Conservation (phyloP, 2,888 invertebrate genomes). For the Spodoptera picta region DNA sequence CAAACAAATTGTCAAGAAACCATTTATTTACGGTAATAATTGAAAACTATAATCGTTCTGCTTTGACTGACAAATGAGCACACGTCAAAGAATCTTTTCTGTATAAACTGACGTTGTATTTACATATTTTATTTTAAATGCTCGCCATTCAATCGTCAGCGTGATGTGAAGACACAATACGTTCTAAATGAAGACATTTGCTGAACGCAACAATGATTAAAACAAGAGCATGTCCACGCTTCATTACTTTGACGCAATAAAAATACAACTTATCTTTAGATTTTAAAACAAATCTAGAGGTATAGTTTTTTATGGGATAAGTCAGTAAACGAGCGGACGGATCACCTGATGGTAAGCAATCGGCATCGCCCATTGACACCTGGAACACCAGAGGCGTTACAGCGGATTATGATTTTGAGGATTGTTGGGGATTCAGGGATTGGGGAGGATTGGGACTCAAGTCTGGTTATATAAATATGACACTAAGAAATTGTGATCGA, state of each 20-base stretch:
- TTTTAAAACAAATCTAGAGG: too few species aligned
- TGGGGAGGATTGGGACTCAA: too few species aligned
- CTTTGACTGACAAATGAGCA: constrained; percentile 20
- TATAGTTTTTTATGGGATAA: too few species aligned
- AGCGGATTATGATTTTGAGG: too few species aligned
- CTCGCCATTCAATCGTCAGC: constrained; percentile 15
- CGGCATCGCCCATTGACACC: too few species aligned
- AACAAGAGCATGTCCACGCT: background rate
- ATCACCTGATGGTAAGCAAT: too few species aligned
- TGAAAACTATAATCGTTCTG: constrained; percentile 19
- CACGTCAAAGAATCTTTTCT: constrained; percentile 1
- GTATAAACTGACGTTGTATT: constrained; percentile 11
- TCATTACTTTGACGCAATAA: background rate
- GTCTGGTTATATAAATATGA: too few species aligned
- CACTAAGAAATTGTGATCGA: too few species aligned
- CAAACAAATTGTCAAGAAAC: constrained; percentile 20
- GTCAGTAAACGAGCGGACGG: too few species aligned
- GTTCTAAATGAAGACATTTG: constrained; percentile 7
- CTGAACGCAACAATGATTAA: constrained; percentile 8
- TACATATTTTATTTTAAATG: constrained; percentile 25
- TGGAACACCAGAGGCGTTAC: too few species aligned
- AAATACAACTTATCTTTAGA: background rate
- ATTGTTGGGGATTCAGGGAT: too few species aligned
- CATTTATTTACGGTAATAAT: constrained; percentile 38
- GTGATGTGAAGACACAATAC: constrained; percentile 11